Base-by-base conservation (phyloP, 2,113 vertebrate genomes). In the Kryptolebias marmoratus region DNA sequence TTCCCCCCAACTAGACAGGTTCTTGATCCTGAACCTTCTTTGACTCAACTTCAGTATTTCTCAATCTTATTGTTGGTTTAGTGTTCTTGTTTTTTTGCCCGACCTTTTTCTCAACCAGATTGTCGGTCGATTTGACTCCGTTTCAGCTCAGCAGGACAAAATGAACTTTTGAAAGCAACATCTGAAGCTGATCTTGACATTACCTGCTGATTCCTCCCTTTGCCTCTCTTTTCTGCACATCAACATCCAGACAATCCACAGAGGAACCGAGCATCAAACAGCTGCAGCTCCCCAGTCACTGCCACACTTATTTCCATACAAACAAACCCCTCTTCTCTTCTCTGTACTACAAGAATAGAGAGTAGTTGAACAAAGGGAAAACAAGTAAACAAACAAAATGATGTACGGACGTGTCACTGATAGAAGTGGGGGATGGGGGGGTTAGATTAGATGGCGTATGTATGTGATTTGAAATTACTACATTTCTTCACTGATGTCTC, bases 351-450 rank as follows among this genome's bases (percentile, higher is more conserved):
- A 91, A 88, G 88, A 92, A 90, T 39, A 90, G 87, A 88, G 78
- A 90, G 79, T 57, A 83, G 83, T 87, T 59, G 73, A 90, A 91
- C 90, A 93, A 91, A 89, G 84, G 82, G 70, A 83, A 85, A 76
- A 85, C 79, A 88, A 86, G 88, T 82, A 91, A 93, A 92, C 87
- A 93, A 92, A 91, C 91, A 89, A 91, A 91, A 87, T 84, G 85
- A 71, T 91, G 88, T 85, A 68, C 47, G 73, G 88, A 82, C 77
- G 62, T 87, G 82, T 81, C 83, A 57, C 79, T 15, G 78, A 75
- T 50, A n/a, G 72, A 6, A n/a, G 39, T 45, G 58, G 39, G 11
- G n/a, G 58, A 1, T 27, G n/a, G 28, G 68, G 66, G 72, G 12
- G 31, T 65, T 30, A 63, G 50, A 81, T 73, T 76, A 71, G 56